Evolutionary conservation across 2,113 vertebrate species (phyloP).

Genomic region (Hemibagrus wyckioides): DNA sequence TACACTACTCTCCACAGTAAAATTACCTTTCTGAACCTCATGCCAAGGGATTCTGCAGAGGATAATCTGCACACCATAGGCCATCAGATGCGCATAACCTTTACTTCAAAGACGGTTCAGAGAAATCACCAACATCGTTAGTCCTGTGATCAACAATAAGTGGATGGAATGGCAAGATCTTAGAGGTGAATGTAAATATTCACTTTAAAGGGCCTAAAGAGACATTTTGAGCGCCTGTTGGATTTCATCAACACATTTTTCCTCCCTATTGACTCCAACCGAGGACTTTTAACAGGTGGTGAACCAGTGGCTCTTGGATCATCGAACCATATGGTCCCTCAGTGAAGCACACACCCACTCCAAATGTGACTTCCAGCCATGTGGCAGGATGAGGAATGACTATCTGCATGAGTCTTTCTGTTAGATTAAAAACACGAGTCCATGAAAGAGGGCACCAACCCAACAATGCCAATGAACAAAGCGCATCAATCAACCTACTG

Average conservation of each 20-base stretch:
- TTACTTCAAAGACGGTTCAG: slow-evolving; percentile 14
- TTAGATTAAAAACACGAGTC: slow-evolving; percentile 48
- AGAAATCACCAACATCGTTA: background rate
- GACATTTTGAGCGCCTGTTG: slow-evolving; percentile 33
- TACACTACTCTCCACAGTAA: background rate
- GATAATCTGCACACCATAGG: slow-evolving; percentile 45
- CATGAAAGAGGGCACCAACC: slow-evolving; percentile 39
- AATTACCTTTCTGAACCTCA: slow-evolving; percentile 49
- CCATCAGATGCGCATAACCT: slow-evolving; percentile 17
- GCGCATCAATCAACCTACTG: slow-evolving; percentile 51
- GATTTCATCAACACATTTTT: slow-evolving; percentile 24
- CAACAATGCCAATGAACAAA: slow-evolving; percentile 42
- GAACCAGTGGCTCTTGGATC: slow-evolving; percentile 43
- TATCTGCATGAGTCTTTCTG: slow-evolving; percentile 43
- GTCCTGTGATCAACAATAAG: background rate
- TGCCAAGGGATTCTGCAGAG: slow-evolving; percentile 44
- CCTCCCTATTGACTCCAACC: slow-evolving; percentile 13
- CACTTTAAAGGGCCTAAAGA: background rate
- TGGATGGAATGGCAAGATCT: background rate
- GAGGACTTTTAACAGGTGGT: slow-evolving; percentile 45
- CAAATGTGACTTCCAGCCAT: slow-evolving; percentile 22
- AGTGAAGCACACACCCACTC: slow-evolving; percentile 1
- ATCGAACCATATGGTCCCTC: slow-evolving; percentile 48
- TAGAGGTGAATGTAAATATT: slow-evolving; percentile 1
- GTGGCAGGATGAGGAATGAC: slow-evolving; percentile 36